phyloP scores from a whole-genome alignment of 92 coral and sea anemone species.

The Bergia puertoricense region DNA sequence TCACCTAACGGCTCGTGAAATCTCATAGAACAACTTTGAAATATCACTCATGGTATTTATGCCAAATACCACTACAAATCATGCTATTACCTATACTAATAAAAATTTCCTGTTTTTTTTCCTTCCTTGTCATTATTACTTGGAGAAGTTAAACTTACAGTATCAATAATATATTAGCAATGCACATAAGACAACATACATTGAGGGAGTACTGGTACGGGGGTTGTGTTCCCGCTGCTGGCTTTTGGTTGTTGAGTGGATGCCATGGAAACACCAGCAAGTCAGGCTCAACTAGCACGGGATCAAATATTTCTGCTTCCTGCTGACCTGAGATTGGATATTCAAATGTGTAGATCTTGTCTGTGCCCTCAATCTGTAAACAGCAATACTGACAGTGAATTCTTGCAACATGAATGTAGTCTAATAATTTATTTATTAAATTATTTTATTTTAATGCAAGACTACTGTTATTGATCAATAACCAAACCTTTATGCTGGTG shows the following conservation, averaged over 20 bases:
- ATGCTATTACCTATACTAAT: too few relatives aligned
- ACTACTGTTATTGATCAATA: background rate
- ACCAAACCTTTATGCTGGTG: conserved; percentile 70
- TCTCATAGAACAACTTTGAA: too few relatives aligned
- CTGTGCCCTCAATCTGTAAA: conserved; percentile 65
- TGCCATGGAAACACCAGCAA: conserved; percentile 94
- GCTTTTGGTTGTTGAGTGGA: conserved; percentile 59
- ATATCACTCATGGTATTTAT: too few relatives aligned
- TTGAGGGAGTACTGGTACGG: conserved; percentile 82
- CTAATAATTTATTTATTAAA: too few relatives aligned
- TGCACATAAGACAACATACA: conserved; percentile 42
- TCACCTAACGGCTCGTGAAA: too few relatives aligned
- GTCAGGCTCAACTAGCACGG: conserved; percentile 81
- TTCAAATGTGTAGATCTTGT: conserved; percentile 61
- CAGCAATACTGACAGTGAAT: background rate
- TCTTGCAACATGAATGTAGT: background rate
- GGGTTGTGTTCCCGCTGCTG: conserved; percentile 45
- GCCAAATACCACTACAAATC: too few relatives aligned
- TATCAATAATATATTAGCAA: too few relatives aligned
- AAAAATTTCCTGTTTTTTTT: too few relatives aligned
- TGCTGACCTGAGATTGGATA: conserved; percentile 92
- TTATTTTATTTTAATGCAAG: background rate
- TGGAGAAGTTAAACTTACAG: too few relatives aligned
- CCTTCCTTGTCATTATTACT: too few relatives aligned
- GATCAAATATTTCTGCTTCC: conserved; percentile 90